phyloP scores from a whole-genome alignment of 2,797 vertebrate genomes.

The Danio tinwini region DNA sequence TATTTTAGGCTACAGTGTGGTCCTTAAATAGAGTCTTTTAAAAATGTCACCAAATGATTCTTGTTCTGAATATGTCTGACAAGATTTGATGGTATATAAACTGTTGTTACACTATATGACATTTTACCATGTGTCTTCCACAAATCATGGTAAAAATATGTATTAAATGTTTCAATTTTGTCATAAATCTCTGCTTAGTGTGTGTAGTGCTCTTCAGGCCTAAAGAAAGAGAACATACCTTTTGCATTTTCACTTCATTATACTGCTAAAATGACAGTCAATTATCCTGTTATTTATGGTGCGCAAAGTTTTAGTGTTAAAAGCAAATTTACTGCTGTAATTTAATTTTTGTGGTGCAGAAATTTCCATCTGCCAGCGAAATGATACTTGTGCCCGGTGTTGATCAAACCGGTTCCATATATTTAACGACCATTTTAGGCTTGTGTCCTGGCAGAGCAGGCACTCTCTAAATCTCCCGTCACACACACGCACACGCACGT shows the following conservation, averaged over 20 bases:
- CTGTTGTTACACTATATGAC: too few species aligned
- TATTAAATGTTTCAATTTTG: not conserved
- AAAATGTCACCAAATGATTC: too few species aligned
- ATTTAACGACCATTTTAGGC: constrained; percentile 22
- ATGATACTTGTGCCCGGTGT: constrained; percentile 3
- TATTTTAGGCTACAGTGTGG: too few species aligned
- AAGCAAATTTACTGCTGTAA: constrained; percentile 3
- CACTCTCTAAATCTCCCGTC: constrained; percentile 27
- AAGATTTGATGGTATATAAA: too few species aligned
- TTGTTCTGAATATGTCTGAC: too few species aligned
- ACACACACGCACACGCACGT: not conserved
- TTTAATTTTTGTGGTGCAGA: constrained; percentile 17
- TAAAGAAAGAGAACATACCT: not conserved
- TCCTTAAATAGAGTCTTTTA: too few species aligned
- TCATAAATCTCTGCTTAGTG: not conserved
- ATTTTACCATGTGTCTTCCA: too few species aligned
- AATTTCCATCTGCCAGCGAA: constrained; percentile 1
- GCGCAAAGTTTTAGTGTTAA: constrained; percentile 5
- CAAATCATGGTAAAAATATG: too few species aligned
- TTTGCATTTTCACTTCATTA: not conserved
- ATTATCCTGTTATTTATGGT: constrained; percentile 16
- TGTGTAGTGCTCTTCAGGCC: not conserved
- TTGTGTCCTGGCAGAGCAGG: constrained; percentile 21
- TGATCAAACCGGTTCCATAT: constrained; percentile 28
- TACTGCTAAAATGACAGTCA: not conserved